Conservation (phyloP, 2,888 invertebrate genomes). For the Epistrophe grossulariae region DNA sequence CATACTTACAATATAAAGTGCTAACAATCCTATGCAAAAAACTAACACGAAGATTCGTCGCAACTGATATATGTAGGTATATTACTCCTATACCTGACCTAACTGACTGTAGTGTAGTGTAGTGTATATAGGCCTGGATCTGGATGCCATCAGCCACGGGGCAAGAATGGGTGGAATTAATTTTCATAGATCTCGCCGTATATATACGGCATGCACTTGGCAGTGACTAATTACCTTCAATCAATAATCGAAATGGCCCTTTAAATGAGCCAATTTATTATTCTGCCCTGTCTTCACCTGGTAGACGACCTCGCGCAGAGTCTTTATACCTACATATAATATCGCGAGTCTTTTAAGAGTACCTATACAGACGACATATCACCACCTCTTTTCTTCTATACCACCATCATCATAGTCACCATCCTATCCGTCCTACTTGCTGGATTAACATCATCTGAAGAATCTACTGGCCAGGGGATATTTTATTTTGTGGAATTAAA, state of each 20-base stretch:
- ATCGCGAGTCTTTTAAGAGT: background rate
- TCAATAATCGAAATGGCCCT: slow-evolving; percentile 75
- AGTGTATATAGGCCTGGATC: background rate
- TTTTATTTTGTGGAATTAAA: slow-evolving; percentile 68
- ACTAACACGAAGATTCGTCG: slow-evolving; percentile 62
- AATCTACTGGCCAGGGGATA: slow-evolving; percentile 45
- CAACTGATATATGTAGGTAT: slow-evolving; percentile 26
- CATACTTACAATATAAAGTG: slow-evolving; percentile 32
- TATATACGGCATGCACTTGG: slow-evolving; percentile 46
- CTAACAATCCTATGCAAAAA: slow-evolving; percentile 68
- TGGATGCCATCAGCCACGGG: slow-evolving; percentile 20
- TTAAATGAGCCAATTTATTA: slow-evolving; percentile 73
- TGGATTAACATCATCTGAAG: slow-evolving; percentile 30
- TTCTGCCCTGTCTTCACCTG: slow-evolving; percentile 68
- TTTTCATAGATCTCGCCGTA: slow-evolving; percentile 72
- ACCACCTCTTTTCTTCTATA: background rate
- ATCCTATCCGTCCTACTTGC: background rate
- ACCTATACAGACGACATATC: slow-evolving; percentile 33
- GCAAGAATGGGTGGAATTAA: slow-evolving; percentile 71
- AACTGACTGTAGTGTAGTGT: background rate
- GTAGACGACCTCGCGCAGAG: slow-evolving; percentile 42
- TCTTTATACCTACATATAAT: slow-evolving; percentile 25
- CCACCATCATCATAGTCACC: background rate
- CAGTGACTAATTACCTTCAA: slow-evolving; percentile 73
- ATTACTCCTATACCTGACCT: slow-evolving; percentile 1